Evolutionary conservation across 2,888 invertebrate species (phyloP).

Genomic region (Plagodis pulveraria): DNA sequence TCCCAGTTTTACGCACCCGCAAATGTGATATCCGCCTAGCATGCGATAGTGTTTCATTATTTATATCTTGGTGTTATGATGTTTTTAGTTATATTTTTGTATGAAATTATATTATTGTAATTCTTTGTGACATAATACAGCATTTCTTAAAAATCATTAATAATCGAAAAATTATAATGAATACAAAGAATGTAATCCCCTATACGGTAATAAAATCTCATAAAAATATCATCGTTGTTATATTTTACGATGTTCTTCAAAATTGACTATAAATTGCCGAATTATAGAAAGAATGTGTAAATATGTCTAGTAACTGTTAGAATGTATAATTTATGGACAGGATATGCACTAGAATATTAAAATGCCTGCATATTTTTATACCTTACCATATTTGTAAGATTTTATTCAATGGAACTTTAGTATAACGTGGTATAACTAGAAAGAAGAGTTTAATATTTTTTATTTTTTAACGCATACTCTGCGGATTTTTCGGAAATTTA

Average conservation of each 20-base stretch:
- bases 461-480: no score
- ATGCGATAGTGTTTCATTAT: no score
- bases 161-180: conserved; percentile 29
- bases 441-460: no score
- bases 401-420: no score
- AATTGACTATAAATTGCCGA: conserved; percentile 38
- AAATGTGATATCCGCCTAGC: no score
- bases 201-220: conserved; percentile 38
- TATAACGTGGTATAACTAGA: no score
- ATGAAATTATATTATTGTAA: no score
- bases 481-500: no score
- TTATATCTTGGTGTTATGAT: no score
- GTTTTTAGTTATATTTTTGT: conserved; percentile 21
- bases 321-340: conserved; percentile 22
- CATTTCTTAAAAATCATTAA: conserved; percentile 28
- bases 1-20: no score
- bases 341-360: conserved; percentile 25
- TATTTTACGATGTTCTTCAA: conserved; percentile 33
- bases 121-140: conserved; percentile 28
- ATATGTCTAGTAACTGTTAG: conserved; percentile 22
- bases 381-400: no score
- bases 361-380: neutral
- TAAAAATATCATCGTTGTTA: conserved; percentile 36
- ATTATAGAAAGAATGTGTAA: conserved; percentile 38
- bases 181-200: conserved; percentile 30